Evolutionary conservation across 2,113 vertebrate genomes (phyloP).

Genomic region (Porphyrio hochstetteri): DNA sequence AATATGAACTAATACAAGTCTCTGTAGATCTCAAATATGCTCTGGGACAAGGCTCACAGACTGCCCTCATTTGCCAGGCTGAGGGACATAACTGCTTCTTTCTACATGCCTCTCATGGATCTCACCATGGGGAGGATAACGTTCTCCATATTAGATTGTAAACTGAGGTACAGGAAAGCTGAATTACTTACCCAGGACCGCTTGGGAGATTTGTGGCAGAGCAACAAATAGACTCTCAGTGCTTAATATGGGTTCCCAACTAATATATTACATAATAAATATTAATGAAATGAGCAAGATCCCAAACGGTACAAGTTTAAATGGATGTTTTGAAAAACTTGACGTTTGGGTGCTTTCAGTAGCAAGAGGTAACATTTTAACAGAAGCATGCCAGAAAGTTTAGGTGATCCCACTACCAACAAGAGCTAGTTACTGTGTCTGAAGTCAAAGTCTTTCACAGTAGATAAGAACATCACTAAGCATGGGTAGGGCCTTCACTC

Average conservation of each 20-base stretch:
- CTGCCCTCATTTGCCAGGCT: not conserved
- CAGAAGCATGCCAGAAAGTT: not conserved
- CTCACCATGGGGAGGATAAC: not conserved
- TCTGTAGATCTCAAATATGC: rapidly evolving
- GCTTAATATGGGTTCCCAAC: not conserved
- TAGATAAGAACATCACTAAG: not conserved
- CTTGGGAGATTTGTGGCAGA: not conserved
- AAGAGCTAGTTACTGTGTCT: not conserved
- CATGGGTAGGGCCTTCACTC: not conserved
- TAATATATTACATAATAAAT: not conserved
- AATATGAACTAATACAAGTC: not conserved
- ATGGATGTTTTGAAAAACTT: not conserved
- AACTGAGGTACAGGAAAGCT: not conserved
- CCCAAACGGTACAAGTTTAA: not conserved
- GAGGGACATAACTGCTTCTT: not conserved
- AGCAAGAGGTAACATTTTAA: not conserved
- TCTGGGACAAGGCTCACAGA: not conserved
- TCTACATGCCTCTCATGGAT: not conserved
- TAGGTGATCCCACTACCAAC: not conserved
- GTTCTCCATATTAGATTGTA: not conserved
- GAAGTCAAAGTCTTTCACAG: not conserved
- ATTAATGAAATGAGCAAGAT: not conserved
- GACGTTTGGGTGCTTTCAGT: not conserved
- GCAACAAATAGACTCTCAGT: not conserved
- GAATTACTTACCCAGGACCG: not conserved